A percentile compares a stretch with the other conserved stretches of the same genome.
These are phyloP conservation scores for Cranoglanis bouderius DNA, from an alignment of 2,113 vertebrate genomes.

Conservation along the genomic window DNA sequence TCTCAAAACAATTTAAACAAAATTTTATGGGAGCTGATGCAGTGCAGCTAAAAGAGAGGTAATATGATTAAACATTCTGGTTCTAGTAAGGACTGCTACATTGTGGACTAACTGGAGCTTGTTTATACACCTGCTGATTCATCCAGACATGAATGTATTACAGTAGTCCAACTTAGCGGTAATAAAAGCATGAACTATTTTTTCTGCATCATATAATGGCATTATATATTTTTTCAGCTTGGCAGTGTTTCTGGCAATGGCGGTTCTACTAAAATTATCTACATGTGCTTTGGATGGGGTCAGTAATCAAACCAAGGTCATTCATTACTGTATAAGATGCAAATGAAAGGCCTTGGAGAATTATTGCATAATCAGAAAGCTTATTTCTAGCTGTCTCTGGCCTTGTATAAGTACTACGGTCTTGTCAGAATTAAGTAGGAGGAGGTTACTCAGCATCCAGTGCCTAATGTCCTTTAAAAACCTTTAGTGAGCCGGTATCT, in stretches of 20 bases:
- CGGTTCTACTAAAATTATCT: not conserved
- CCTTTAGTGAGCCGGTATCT: not conserved
- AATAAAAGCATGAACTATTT: not conserved
- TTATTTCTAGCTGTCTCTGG: not conserved
- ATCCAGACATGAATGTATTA: not conserved
- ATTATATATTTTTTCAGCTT: not conserved
- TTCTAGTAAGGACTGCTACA: not conserved
- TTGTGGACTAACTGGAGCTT: not conserved
- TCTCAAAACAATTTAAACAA: not conserved
- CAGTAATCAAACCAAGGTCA: conserved; percentile 1
- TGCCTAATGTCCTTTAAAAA: not conserved
- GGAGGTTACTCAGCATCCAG: not conserved
- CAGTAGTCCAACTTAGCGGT: not conserved
- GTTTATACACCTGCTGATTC: conserved; percentile 13
- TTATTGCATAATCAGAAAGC: not conserved
- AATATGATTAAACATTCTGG: not conserved
- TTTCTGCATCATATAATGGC: not conserved
- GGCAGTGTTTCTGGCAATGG: not conserved
- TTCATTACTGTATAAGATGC: not conserved
- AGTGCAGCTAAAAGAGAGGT: not conserved
- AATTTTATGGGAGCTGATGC: not conserved
- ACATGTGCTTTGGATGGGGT: not conserved
- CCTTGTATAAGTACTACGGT: not conserved
- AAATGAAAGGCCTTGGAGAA: not conserved
- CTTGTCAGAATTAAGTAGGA: not conserved